These are phyloP conservation scores for Hormaphis cornu DNA, from an alignment of 1,140 invertebrate genomes.

Conservation along the genomic window DNA sequence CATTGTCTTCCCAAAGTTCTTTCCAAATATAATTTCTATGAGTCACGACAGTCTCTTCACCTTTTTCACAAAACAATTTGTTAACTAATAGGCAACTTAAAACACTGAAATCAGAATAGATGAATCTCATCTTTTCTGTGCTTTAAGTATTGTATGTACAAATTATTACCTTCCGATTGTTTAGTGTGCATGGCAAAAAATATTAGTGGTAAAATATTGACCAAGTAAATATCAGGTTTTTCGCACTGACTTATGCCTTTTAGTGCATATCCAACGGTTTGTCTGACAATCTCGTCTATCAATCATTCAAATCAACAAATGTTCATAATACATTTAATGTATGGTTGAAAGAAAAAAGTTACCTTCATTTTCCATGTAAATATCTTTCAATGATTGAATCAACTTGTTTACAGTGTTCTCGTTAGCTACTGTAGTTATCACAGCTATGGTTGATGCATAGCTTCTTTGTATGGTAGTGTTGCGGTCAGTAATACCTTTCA, in stretches of 20 bases:
- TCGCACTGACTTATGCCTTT: constrained; percentile 43
- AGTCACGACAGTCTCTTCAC: not conserved
- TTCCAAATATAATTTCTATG: constrained; percentile 58
- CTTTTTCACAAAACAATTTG: not conserved
- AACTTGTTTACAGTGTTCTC: constrained; percentile 76
- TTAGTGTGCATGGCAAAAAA: constrained; percentile 75
- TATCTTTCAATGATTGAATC: constrained; percentile 64
- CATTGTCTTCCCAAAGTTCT: constrained; percentile 80
- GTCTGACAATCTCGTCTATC: constrained; percentile 57
- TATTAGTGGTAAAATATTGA: constrained; percentile 63
- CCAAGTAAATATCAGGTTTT: constrained; percentile 14
- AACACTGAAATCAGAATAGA: too few relatives aligned
- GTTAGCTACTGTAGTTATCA: constrained; percentile 78
- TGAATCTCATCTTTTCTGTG: too few relatives aligned
- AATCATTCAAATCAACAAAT: constrained; percentile 33
- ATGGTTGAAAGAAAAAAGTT: not conserved
- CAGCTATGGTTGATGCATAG: constrained; percentile 71
- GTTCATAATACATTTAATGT: constrained; percentile 40
- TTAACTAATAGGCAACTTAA: not conserved
- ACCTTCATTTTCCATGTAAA: constrained; percentile 65
- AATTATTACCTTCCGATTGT: constrained; percentile 40
- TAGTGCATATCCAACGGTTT: constrained; percentile 66
- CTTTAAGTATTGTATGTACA: not conserved
- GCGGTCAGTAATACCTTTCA: constrained; percentile 71
- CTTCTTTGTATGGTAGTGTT: constrained; percentile 73